phyloP scores from a whole-genome alignment of 2,888 invertebrate species.

The Perizoma affinitatum region DNA sequence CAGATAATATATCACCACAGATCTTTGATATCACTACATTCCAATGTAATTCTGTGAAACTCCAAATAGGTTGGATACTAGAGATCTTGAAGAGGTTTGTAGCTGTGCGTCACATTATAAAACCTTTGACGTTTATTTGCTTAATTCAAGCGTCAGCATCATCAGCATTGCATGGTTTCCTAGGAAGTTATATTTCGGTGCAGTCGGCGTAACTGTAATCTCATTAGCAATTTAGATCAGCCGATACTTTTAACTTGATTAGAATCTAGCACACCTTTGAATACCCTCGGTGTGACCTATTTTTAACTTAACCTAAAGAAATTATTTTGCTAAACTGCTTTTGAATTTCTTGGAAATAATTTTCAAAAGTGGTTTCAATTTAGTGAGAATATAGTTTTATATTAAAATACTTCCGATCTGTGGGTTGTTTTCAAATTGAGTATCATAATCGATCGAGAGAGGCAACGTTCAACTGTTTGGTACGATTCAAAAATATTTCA shows the following conservation, averaged over 20 bases:
- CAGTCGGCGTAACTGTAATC: constrained; percentile 23
- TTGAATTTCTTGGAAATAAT: neutral
- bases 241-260: constrained; percentile 28
- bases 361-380: neutral
- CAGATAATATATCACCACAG: too few species aligned
- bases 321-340: neutral
- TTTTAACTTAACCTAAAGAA: neutral
- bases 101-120: too few species aligned
- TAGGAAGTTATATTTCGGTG: constrained; percentile 12
- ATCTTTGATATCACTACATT: too few species aligned
- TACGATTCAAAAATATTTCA: too few species aligned
- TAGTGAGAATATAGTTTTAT: neutral
- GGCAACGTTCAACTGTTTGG: too few species aligned
- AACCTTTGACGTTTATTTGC: neutral
- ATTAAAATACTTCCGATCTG: too few species aligned
- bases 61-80: too few species aligned
- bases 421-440: too few species aligned
- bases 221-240: constrained; percentile 27
- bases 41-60: too few species aligned
- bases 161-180: constrained; percentile 7
- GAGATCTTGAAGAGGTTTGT: too few species aligned
- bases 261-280: constrained; percentile 21
- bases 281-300: constrained; percentile 5
- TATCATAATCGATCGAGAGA: too few species aligned
- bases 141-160: constrained; percentile 3